Base-by-base conservation (phyloP, 2,113 vertebrate genomes). In the Anseranas semipalmata region DNA sequence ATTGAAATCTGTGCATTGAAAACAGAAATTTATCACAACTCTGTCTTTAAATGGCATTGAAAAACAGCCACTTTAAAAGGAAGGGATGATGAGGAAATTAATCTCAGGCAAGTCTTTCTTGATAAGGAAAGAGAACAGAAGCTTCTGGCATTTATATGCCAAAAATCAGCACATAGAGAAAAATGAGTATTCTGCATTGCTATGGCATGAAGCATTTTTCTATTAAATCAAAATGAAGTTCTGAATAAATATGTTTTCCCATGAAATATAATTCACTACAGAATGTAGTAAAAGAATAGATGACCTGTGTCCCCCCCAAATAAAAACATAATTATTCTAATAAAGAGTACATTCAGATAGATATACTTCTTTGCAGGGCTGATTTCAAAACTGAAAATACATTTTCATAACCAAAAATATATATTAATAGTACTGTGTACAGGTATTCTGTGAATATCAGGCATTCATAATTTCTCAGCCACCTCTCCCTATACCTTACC, bases 11-110 rank as follows among this genome's bases (percentile, higher is more conserved):
- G 63, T 46, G 59, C 76, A 62, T 16, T 88, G 77, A 94, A 94
- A 86, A 50, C 80, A 60, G 81, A 92, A 95, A 97, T 96, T 94
- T 95, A 95, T 96, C 82, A 95, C 81, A 94, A 77, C 39, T 50
- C 66, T 97, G 89, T 95, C 96, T 97, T 96, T 96, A 97, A 97
- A 89, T 93, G 90, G 92, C 95, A 96, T 53, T 96, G 97, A 96
- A 96, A 96, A 98, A 81, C 96, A 98, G 79, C 63, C 83, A 93
- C 97, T 97, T 97, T 90, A 97, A 97, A 97, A 96, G 89, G 90
- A 95, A 97, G 81, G 76, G 66, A 85, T 90, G 92, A 94, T 93
- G 94, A 89, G 89, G 97, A 97, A 97, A 96, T 96, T 96, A 98
- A 97, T 97, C 95, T 90, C 70, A 30, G 52, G 81, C 59, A 94